Base-by-base conservation (phyloP, 2,113 vertebrate genomes). In the Atlantisia rogersi region DNA sequence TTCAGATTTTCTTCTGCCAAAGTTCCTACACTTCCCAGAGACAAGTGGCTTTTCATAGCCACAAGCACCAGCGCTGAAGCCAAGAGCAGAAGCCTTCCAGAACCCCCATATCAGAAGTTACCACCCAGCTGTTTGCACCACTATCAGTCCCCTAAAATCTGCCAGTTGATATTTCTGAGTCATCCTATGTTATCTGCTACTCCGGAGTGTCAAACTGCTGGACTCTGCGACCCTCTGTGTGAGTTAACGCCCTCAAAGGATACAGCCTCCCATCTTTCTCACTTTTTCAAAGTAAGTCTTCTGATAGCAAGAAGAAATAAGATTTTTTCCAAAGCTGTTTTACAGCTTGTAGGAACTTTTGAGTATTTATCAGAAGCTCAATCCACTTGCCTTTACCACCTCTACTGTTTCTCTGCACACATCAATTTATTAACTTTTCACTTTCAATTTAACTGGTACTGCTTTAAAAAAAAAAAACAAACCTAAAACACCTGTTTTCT, bases 101-200 rank as follows among this genome's bases (percentile, higher is more conserved):
- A 32, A 1, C 37, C 9, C 14, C 12, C 2, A 9, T 2, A 52
- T 3, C 60, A n/a, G 3, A 29, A 56, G 79, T 6, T 14, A 20
- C 11, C 37, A 5, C 44, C 31, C 32, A 20, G 73, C 60, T 74
- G 68, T 39, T 25, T 42, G 87, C 73, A 39, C 32, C 2, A 0
- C 48, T 24, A 46, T 42, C 84, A 19, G 37, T 19, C 37, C 88
- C 65, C 40, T 15, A 12, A 1, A 55, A 82, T 32, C 62, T 48
- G 78, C 44, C 78, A 85, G 87, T 58, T 19, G n/a, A 18, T 28
- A 15, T 0, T 3, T 3, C 78, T 62, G 92, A 90, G 62, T 82
- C 90, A 62, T 40, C 67, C 16, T 0, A 4, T 71, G 68, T 88
- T 39, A 55, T 53, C 92, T 80, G 59, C 88, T 26, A 29, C 52